Evolutionary conservation across 1,140 invertebrate species (phyloP), one percentile per base, ranked within the genome.

Genomic region (Melitaea cinxia): DNA sequence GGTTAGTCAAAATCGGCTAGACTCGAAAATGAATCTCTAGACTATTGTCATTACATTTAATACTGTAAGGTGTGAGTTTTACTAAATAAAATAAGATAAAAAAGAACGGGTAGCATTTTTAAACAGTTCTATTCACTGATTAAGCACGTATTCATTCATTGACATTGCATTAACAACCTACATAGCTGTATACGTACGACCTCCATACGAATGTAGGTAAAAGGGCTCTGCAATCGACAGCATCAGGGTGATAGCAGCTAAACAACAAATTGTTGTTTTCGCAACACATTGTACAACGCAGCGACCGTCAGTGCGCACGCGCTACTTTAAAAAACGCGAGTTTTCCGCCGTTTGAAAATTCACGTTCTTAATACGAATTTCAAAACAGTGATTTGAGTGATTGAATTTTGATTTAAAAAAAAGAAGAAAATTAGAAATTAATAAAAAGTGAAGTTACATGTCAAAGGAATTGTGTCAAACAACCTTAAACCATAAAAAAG

Each of bases 201-300:
- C 6, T 33, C 1, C 30, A 33, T 9, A 33, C 30, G n/a, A n/a
- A 14, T 39, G 35, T 14, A 14, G 35, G 35, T 9, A 15, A 47
- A 47, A 47, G 21, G 42, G 17, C 19, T 47, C 0, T 17, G 2
- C 7, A n/a, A 23, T 19, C 14, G 12, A 14, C 19, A 12, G 19
- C 24, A 24, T 14, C 1, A 23, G 24, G 42, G 42, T 47, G n/a
- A 35, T 23, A 33, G 56, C 33, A 59, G 14, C 56, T 21, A 59
- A 35, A 59, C 56, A 59, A 49, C 17, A 49, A 33, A 49, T 30
- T 59, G 42, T 57, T 47, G 55, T 59, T 59, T 59, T 59, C 56
- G 42, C 42, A 23, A 7, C 42, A 49, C 56, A 59, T 28, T 49
- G 56, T 59, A 33, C 23, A 4, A 19, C 42, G 45, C 56, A 49